Conservation (phyloP, 2,113 vertebrate species). For the Galbula dea region DNA sequence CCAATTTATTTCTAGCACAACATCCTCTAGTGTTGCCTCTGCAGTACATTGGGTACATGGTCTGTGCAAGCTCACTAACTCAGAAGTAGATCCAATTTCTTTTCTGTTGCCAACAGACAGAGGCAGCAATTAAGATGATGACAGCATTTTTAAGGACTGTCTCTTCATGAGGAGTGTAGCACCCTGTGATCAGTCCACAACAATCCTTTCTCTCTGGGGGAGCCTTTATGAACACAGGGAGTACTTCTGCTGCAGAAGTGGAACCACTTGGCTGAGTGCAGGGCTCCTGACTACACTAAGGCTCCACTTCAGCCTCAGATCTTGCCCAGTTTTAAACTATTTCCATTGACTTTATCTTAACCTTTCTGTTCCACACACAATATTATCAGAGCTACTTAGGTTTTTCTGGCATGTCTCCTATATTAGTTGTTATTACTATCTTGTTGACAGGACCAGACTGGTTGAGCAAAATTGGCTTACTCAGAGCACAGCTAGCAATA, state of each 20-base stretch:
- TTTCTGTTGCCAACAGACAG: background rate
- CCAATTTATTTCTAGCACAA: conserved; percentile 11
- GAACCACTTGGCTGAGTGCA: background rate
- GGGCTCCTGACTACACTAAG: background rate
- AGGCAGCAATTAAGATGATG: background rate
- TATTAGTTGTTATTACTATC: background rate
- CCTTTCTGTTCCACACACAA: background rate
- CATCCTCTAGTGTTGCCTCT: background rate
- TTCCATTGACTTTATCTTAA: conserved; percentile 26
- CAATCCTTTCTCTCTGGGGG: background rate
- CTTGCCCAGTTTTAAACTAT: background rate
- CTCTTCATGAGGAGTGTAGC: background rate
- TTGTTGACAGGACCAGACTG: background rate
- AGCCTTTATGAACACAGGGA: background rate
- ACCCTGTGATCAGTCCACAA: background rate
- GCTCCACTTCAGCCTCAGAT: background rate
- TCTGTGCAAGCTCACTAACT: background rate
- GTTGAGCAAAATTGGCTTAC: background rate
- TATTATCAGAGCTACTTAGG: background rate
- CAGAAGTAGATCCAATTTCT: background rate
- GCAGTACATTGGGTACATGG: background rate
- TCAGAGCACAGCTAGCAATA: background rate
- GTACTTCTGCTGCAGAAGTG: background rate
- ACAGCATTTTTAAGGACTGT: background rate
- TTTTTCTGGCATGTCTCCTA: background rate